Percentiles rank a stretch among this genome's conserved stretches.
phyloP scores from a whole-genome alignment of 1,140 invertebrate genomes.

The Trissolcus basalis region DNA sequence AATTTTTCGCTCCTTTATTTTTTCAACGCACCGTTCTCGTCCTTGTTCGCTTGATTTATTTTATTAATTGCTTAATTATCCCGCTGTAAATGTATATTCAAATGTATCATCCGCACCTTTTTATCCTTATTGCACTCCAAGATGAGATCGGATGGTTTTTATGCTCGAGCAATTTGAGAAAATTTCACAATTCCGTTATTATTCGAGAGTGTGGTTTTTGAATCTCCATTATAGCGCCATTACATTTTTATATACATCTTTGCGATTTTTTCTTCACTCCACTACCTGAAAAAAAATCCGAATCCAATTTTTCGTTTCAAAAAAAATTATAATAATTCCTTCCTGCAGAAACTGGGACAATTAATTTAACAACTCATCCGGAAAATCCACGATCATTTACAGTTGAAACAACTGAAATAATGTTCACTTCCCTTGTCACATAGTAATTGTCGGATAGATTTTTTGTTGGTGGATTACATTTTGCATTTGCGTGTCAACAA shows the following conservation, averaged over 20 bases:
- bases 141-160: slow-evolving; percentile 10
- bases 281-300: too few relatives aligned
- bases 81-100: slow-evolving; percentile 21
- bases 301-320: too few relatives aligned
- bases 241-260: too few relatives aligned
- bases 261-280: too few relatives aligned
- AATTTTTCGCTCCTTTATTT: slow-evolving; percentile 7
- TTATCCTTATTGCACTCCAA: slow-evolving; percentile 6
- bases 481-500: slow-evolving; percentile 1
- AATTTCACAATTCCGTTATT: slow-evolving; percentile 6
- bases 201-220: not conserved
- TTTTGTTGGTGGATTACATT: slow-evolving; percentile 3
- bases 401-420: too few relatives aligned
- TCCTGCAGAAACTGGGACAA: too few relatives aligned
- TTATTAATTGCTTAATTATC: slow-evolving; percentile 43
- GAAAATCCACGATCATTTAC: too few relatives aligned
- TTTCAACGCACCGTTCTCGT: not conserved
- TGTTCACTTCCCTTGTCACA: too few relatives aligned
- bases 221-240: too few relatives aligned
- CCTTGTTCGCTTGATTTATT: slow-evolving; percentile 14
- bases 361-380: too few relatives aligned
- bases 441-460: not conserved
- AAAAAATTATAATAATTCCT: too few relatives aligned
- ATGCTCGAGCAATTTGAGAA: slow-evolving; percentile 6
- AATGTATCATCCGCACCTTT: slow-evolving; percentile 3